Base-by-base conservation (phyloP, 2,113 vertebrate genomes). In the Embiotoca jacksoni region DNA sequence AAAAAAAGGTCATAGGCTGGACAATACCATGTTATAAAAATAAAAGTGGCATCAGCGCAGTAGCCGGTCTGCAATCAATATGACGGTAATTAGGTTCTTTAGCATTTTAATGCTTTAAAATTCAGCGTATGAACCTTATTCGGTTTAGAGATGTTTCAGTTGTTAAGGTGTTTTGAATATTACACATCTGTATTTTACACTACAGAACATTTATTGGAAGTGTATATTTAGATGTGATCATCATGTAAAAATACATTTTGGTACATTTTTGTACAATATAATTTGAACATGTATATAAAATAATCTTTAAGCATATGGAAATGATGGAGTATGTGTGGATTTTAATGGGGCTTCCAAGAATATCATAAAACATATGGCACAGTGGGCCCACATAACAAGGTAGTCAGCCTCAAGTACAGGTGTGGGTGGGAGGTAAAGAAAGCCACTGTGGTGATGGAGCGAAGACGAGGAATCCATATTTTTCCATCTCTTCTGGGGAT, bases 371-470 rank as follows among this genome's bases (percentile, higher is more conserved):
- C 69, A 72, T 75, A 23, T 75, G 61, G 52, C 2, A 63, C 37
- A 11, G 35, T 64, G 39, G 33, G 31, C 32, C 7, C 9, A 16
- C 13, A n/a, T 65, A 53, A 52, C 36, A 58, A 66, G 61, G 74
- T 30, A 35, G 33, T 74, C 52, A 65, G 50, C 11, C 47, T 58
- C 14, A 77, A 66, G 15, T 55, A 67, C 73, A 73, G 67, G 63
- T 75, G 70, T 75, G 65, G 68, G 58, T 62, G 60, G 69, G 56
- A 70, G 70, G 66, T 64, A 52, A 46, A 80, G 55, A 75, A 52
- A 88, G 71, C 54, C 56, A 70, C 57, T 65, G 50, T n/a, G 53
- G 79, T 65, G 44, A 30, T 13, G 31, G 54, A 81, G 6, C 58
- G 9, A 46, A n/a, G 3, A 35, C n/a, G 46, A 36, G n/a, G 13